Evolutionary conservation across 2,888 invertebrate species (phyloP), one percentile per base, ranked within the genome.

Genomic region (Aproaerema taeniolella): DNA sequence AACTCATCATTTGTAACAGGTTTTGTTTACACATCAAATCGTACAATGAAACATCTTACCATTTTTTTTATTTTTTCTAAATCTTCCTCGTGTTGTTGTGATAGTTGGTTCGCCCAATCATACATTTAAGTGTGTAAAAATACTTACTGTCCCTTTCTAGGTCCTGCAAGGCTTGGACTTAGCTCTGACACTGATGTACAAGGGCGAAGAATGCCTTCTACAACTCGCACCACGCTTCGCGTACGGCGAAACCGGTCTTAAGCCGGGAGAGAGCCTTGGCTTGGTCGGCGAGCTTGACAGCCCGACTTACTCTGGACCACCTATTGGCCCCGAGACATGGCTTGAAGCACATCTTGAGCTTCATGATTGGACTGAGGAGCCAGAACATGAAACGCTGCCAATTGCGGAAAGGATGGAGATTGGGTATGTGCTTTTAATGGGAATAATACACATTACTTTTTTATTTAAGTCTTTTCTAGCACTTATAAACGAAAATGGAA

Each of bases 101-200:
- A n/a, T n/a, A n/a, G n/a, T n/a, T n/a, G n/a, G n/a, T n/a, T n/a
- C n/a, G n/a, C n/a, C n/a, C n/a, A n/a, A n/a, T n/a, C n/a, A n/a
- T n/a, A n/a, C n/a, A n/a, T n/a, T n/a, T n/a, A n/a, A n/a, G n/a
- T n/a, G n/a, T n/a, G n/a, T n/a, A n/a, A n/a, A n/a, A n/a, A n/a
- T n/a, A n/a, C n/a, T n/a, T n/a, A n/a, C n/a, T n/a, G n/a, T n/a
- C n/a, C n/a, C 37, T 3, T 61, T 61, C 33, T 48, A 90, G 89
- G 71, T 91, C 6, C 73, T 92, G 37, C 91, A 94, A 91, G 97
- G 96, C 6, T 65, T 97, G 59, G 97, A 97, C 73, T 88, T 97
- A 75, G 91, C 93, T 11, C 72, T 96, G 49, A 92, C 95, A 14
- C 79, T 97, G 53, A 97, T 97, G 97, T 90, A 93, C 64, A 86